phyloP scores from a whole-genome alignment of 2,888 invertebrate genomes.

The Euclidia mi region DNA sequence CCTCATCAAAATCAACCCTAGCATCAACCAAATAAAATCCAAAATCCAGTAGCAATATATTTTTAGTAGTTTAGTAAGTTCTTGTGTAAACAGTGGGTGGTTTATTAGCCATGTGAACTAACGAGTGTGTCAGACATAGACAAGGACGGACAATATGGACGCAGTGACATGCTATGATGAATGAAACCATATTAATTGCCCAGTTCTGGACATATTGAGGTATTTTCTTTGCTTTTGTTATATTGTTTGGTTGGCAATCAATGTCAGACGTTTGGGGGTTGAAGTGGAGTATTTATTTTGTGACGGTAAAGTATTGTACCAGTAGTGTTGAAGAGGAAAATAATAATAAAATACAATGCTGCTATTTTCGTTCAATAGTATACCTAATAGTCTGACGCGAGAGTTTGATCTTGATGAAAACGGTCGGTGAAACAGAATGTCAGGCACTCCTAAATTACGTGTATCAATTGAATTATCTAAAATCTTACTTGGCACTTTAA shows the following conservation, averaged over 20 bases:
- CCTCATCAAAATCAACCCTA: conserved; percentile 16
- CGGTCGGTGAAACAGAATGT: no score
- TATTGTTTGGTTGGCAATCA: neutral
- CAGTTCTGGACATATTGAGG: conserved; percentile 23
- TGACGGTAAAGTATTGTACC: no score
- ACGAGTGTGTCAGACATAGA: conserved; percentile 66
- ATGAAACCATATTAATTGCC: conserved; percentile 56
- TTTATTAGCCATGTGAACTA: conserved; percentile 73
- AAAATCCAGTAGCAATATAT: conserved; percentile 12
- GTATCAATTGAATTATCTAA: no score
- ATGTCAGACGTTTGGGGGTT: neutral
- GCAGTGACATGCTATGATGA: conserved; percentile 62
- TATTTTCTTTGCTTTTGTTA: conserved; percentile 16
- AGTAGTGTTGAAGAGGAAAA: no score
- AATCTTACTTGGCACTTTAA: no score
- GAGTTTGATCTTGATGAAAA: no score
- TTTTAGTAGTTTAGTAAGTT: conserved; percentile 20
- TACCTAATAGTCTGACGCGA: no score
- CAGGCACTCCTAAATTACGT: no score
- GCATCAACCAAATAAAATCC: accelerated
- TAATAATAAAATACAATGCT: no score
- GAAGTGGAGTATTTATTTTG: neutral
- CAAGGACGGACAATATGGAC: conserved; percentile 62
- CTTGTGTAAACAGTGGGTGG: conserved; percentile 62
- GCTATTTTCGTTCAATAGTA: no score